Percentiles rank a stretch among this genome's conserved stretches.
These are phyloP conservation scores for Hirtodrosophila cameraria DNA, from an alignment of 2,888 invertebrate genomes.

Conservation along the genomic window DNA sequence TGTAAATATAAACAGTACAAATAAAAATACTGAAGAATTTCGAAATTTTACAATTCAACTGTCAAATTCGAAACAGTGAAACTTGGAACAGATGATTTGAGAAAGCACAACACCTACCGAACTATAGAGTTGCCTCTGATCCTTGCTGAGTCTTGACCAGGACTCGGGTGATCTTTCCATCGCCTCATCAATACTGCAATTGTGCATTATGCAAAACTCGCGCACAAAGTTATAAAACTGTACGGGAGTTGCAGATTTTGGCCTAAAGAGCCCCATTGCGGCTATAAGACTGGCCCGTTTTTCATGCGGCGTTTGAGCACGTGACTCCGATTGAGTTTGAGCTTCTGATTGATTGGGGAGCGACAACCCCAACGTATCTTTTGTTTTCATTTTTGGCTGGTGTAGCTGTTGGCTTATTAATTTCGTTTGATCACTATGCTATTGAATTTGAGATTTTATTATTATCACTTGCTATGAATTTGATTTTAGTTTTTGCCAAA, in stretches of 20 bases:
- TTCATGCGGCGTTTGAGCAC: background rate
- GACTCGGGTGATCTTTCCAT: conserved; percentile 39
- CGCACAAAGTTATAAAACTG: conserved; percentile 67
- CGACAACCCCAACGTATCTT: background rate
- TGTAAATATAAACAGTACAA: too few species aligned
- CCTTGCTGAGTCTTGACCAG: conserved; percentile 40
- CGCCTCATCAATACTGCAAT: conserved; percentile 69
- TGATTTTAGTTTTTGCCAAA: conserved; percentile 26
- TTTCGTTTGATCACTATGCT: background rate
- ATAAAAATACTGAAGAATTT: too few species aligned
- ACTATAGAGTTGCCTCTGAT: conserved; percentile 47
- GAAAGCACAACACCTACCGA: conserved; percentile 43
- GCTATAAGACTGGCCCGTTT: conserved; percentile 34
- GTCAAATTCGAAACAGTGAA: background rate
- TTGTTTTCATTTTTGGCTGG: background rate
- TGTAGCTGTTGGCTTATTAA: background rate
- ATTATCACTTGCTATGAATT: conserved; percentile 32
- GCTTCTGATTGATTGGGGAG: too few species aligned
- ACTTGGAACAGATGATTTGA: background rate
- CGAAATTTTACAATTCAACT: background rate
- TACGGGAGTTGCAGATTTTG: conserved; percentile 45
- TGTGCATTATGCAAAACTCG: conserved; percentile 64
- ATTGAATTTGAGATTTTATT: background rate
- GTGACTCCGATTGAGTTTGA: background rate
- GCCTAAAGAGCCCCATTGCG: conserved; percentile 33